Conservation (phyloP, 1,140 invertebrate genomes). For the Ips typographus region DNA sequence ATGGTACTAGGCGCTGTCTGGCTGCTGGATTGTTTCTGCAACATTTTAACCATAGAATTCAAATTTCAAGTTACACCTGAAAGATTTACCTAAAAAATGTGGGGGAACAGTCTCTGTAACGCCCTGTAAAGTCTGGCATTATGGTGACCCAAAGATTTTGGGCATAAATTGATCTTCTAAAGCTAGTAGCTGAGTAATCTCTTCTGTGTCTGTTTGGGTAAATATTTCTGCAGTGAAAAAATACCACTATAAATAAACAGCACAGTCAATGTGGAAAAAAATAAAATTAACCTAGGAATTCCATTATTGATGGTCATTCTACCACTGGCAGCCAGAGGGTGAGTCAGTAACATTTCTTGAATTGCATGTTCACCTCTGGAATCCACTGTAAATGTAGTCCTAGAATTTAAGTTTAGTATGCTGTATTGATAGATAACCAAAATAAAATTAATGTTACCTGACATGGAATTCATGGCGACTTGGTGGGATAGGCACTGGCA, state of each 20-base stretch:
- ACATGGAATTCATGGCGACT: conserved; percentile 50
- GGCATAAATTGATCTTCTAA: conserved; percentile 73
- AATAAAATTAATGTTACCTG: conserved; percentile 39
- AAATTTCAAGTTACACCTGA: conserved; percentile 1
- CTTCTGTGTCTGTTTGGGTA: conserved; percentile 35
- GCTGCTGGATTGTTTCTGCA: conserved; percentile 73
- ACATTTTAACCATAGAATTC: conserved; percentile 47
- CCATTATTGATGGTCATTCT: conserved; percentile 36
- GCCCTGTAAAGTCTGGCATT: conserved; percentile 64
- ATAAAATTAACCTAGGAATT: conserved; percentile 28
- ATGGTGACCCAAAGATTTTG: conserved; percentile 72
- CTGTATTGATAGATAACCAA: background rate
- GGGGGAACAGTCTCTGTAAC: conserved; percentile 71
- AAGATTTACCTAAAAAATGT: conserved; percentile 67
- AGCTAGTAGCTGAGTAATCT: conserved; percentile 43
- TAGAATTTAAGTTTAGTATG: conserved; percentile 36
- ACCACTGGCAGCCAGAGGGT: conserved; percentile 51
- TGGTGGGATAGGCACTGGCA: conserved; percentile 40
- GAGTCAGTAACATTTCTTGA: conserved; percentile 57
- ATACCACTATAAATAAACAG: background rate
- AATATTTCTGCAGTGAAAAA: background rate
- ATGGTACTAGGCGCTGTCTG: conserved; percentile 79
- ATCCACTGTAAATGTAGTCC: conserved; percentile 62
- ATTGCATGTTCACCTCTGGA: conserved; percentile 57
- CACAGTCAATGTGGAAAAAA: background rate